Conservation (phyloP, 2,113 vertebrate species). For the Ciconia maguari region DNA sequence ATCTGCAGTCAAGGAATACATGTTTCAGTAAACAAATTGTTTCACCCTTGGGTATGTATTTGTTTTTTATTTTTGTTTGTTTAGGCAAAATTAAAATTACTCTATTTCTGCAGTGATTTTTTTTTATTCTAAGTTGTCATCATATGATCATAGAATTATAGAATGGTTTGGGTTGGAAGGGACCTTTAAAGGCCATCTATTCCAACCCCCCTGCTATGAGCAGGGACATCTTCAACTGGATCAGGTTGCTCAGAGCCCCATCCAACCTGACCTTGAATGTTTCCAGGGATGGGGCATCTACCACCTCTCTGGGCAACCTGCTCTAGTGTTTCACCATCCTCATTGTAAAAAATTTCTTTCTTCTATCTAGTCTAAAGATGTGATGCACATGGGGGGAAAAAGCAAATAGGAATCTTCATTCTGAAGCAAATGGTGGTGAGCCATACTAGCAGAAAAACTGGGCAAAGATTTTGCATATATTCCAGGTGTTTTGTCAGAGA, state of each 20-base stretch:
- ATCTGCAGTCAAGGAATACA: background rate
- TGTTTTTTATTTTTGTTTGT: background rate
- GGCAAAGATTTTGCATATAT: background rate
- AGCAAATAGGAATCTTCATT: background rate
- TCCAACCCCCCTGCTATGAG: background rate
- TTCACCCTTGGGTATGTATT: background rate
- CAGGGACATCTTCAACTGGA: background rate
- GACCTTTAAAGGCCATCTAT: background rate
- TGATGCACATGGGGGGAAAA: background rate
- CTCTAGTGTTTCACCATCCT: background rate
- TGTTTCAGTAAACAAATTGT: background rate
- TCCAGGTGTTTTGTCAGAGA: background rate
- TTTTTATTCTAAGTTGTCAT: background rate
- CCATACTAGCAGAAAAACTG: background rate
- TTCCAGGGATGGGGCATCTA: background rate
- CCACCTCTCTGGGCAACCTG: background rate
- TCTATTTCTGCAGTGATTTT: background rate
- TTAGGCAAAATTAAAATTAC: background rate
- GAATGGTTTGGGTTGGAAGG: background rate
- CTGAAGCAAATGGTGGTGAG: background rate
- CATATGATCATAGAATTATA: background rate
- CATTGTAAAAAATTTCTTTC: background rate
- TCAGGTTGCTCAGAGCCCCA: background rate
- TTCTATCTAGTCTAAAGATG: background rate
- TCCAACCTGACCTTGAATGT: background rate